phyloP scores from a whole-genome alignment of 2,113 vertebrate species.

The Propithecus coquereli region DNA sequence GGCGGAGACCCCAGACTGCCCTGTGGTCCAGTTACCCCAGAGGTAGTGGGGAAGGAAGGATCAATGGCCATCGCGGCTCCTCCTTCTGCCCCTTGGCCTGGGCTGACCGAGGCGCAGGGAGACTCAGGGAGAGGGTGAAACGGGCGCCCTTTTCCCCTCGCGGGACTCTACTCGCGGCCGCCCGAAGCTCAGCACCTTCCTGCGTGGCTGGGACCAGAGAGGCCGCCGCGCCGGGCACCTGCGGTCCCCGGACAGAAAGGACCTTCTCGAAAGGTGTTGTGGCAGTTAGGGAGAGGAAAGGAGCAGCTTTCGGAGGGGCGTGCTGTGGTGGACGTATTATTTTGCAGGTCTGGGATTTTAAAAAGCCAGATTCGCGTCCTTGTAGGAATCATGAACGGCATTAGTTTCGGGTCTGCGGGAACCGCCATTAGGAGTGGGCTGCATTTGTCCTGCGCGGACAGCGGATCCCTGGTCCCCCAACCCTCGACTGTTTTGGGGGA shows the following conservation, averaged over 20 bases:
- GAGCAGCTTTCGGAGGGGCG: background rate
- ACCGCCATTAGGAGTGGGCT: conserved; percentile 8
- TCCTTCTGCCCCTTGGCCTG: background rate
- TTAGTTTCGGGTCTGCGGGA: background rate
- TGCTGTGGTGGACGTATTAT: background rate
- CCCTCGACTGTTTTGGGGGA: background rate
- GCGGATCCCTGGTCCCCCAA: background rate
- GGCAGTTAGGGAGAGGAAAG: background rate
- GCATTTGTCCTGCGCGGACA: background rate
- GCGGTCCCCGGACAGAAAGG: background rate
- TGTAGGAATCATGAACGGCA: background rate
- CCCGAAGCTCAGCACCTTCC: background rate
- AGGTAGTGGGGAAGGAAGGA: rapidly evolving
- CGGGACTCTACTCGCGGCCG: background rate
- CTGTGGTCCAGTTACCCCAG: background rate
- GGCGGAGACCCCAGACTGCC: background rate
- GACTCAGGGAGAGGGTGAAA: rapidly evolving
- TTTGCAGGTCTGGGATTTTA: background rate
- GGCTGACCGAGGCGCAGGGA: too few species aligned
- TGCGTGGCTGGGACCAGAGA: background rate
- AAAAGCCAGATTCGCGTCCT: background rate
- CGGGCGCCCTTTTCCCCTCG: background rate
- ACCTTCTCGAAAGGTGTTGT: background rate
- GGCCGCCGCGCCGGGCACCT: too few species aligned
- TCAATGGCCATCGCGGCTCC: background rate